phyloP scores from a whole-genome alignment of 2,888 invertebrate genomes.

The Elysia crispata region DNA sequence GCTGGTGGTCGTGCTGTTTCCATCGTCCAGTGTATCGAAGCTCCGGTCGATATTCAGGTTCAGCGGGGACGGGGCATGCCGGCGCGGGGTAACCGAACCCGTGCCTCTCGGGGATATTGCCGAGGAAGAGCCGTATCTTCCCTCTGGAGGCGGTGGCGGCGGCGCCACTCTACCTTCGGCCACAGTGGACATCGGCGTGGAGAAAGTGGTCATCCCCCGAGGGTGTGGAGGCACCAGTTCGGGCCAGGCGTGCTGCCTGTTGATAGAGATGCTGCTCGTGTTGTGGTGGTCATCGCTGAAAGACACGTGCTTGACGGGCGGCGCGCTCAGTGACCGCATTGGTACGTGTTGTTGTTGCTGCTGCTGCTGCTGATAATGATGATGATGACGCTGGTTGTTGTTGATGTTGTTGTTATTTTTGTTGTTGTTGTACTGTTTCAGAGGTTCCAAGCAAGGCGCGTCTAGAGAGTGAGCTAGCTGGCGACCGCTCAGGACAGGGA shows the following conservation, averaged over 20 bases:
- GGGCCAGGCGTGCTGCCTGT: slow-evolving; percentile 29
- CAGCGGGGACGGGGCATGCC: background rate
- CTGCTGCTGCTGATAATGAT: no score
- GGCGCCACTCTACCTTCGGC: slow-evolving; percentile 13
- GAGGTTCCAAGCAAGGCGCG: background rate
- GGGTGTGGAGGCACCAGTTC: slow-evolving; percentile 38
- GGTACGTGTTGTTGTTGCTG: slow-evolving; percentile 2
- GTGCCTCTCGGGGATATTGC: background rate
- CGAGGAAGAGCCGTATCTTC: slow-evolving; percentile 17
- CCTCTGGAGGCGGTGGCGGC: slow-evolving; percentile 1
- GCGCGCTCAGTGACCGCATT: slow-evolving; percentile 34
- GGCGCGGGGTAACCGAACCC: background rate
- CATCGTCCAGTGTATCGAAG: slow-evolving; percentile 54
- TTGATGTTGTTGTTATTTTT: background rate
- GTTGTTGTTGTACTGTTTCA: slow-evolving; percentile 3
- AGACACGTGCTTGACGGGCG: slow-evolving; percentile 52
- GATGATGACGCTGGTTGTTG: background rate
- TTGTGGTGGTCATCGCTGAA: slow-evolving; percentile 49
- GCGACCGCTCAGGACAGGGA: slow-evolving; percentile 1
- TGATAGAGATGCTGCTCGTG: background rate
- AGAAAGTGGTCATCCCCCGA: background rate
- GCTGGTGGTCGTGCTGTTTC: slow-evolving; percentile 55
- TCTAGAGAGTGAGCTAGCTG: slow-evolving; percentile 30
- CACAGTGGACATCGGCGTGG: slow-evolving; percentile 19
- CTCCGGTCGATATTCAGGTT: slow-evolving; percentile 48